phyloP scores from a whole-genome alignment of 2,113 vertebrate species.

The Illadopsis cleaveri region DNA sequence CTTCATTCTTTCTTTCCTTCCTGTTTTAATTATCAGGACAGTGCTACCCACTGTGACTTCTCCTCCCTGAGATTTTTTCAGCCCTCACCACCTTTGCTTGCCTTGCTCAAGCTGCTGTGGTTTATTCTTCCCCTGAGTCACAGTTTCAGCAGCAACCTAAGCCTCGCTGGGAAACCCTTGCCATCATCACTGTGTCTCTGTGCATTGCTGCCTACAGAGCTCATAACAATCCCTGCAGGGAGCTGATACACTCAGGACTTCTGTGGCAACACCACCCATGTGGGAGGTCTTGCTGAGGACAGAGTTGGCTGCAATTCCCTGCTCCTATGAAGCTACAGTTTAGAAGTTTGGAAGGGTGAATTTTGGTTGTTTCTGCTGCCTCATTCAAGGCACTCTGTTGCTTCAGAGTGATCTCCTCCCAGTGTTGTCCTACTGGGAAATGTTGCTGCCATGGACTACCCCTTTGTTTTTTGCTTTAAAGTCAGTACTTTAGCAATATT shows the following conservation, averaged over 20 bases:
- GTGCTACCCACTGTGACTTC: neutral
- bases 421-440: neutral
- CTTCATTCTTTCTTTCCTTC: neutral
- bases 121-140: neutral
- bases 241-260: neutral
- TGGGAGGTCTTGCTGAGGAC: neutral
- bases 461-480: neutral
- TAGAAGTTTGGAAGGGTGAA: neutral
- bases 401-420: neutral
- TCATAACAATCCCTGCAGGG: neutral
- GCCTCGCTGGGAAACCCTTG: neutral
- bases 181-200: rapidly evolving
- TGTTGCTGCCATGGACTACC: neutral
- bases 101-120: neutral
- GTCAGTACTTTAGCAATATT: neutral
- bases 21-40: neutral
- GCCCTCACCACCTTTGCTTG: neutral
- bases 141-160: neutral
- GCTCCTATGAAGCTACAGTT: neutral
- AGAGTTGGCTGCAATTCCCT: neutral
- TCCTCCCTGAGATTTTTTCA: neutral
- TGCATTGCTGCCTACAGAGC: neutral
- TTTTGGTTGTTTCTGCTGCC: neutral
- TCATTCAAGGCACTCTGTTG: neutral
- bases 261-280: neutral